Conservation (phyloP, 2,797 vertebrate genomes). For the Tiaroga cobitis region DNA sequence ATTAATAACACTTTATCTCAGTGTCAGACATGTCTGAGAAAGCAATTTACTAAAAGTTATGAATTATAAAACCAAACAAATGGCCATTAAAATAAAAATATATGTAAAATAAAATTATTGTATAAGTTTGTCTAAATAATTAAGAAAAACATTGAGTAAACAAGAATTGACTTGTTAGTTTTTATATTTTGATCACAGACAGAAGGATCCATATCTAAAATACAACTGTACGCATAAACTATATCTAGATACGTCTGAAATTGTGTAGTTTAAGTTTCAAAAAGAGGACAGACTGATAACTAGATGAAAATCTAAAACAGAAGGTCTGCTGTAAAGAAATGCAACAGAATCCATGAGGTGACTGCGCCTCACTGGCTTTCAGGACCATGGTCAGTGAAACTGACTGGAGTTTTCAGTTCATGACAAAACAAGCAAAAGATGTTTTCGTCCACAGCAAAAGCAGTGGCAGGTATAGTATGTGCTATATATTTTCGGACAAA, state of each 20-base stretch:
- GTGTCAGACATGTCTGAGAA: not conserved
- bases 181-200: not conserved
- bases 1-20: not conserved
- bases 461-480: too few relatives aligned
- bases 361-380: not conserved
- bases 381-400: not conserved
- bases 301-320: not conserved
- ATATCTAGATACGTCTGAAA: not conserved
- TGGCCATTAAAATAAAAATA: not conserved
- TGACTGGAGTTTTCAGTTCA: not conserved
- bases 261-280: too few relatives aligned
- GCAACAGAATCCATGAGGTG: not conserved
- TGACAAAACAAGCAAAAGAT: not conserved
- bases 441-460: too few relatives aligned
- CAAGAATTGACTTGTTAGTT: too few relatives aligned
- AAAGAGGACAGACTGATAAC: fast-evolving
- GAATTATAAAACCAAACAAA: not conserved
- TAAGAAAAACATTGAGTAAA: not conserved
- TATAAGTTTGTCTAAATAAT: not conserved
- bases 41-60: not conserved
- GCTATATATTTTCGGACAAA: too few relatives aligned
- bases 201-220: fast-evolving
- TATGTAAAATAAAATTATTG: not conserved
- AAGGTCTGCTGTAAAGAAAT: not conserved
- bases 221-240: fast-evolving